These are phyloP conservation scores for Clarias macrocephalus DNA, from an alignment of 2,113 vertebrate species.

Conservation along the genomic window DNA sequence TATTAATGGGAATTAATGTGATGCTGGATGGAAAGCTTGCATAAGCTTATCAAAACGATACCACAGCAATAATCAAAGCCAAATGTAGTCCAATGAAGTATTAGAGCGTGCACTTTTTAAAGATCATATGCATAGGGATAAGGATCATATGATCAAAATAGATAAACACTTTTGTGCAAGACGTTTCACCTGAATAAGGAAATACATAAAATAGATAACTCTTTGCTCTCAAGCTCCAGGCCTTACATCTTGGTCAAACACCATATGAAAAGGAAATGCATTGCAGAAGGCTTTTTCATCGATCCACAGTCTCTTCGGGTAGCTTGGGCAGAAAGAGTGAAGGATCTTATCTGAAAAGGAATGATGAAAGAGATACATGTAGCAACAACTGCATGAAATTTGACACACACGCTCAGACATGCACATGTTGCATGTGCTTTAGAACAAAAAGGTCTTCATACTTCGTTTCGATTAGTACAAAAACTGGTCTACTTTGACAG, in stretches of 20 bases:
- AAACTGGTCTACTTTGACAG: not conserved
- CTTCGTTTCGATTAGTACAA: not conserved
- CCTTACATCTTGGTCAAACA: conserved; percentile 75
- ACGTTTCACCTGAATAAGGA: not conserved
- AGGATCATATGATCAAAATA: no score
- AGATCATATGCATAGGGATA: no score
- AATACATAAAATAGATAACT: not conserved
- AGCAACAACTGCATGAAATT: not conserved
- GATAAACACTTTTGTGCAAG: no score
- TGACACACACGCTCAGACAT: not conserved
- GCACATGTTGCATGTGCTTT: not conserved
- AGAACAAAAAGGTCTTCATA: not conserved
- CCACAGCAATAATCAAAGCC: no score
- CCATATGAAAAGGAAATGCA: conserved; percentile 74
- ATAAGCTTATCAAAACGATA: no score
- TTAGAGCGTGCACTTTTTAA: no score
- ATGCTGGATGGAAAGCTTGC: no score
- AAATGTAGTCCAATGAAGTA: no score
- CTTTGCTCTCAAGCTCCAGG: not conserved
- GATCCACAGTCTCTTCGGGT: conserved; percentile 72
- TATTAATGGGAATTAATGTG: no score
- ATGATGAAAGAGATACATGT: not conserved
- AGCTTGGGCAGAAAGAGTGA: conserved; percentile 65
- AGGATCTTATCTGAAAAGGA: conserved; percentile 58
- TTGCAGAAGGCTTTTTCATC: conserved; percentile 74